Evolutionary conservation across 1,140 invertebrate genomes (phyloP).

Genomic region (Drosophila tropicalis): DNA sequence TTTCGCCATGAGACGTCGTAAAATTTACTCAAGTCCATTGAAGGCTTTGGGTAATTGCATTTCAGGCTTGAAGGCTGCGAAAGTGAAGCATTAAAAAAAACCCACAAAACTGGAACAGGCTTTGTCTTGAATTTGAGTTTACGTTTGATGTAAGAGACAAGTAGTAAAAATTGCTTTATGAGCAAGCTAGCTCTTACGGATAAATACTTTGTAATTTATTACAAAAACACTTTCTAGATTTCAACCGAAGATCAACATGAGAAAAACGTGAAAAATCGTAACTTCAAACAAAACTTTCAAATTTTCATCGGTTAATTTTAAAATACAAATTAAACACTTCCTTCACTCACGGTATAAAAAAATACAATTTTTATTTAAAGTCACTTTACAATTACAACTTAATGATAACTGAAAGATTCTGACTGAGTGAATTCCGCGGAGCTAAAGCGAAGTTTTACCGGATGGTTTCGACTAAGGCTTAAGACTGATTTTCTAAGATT

Average conservation of each 20-base stretch:
- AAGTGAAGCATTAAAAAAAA: constrained; percentile 44
- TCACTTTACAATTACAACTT: too few species aligned
- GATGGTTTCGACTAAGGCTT: too few species aligned
- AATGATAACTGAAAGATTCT: too few species aligned
- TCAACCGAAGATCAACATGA: not conserved
- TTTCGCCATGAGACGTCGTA: constrained; percentile 43
- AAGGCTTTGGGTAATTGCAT: constrained; percentile 31
- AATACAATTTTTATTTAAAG: too few species aligned
- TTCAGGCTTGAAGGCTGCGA: constrained; percentile 21
- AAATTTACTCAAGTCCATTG: constrained; percentile 50
- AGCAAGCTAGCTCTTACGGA: not conserved
- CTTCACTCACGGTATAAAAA: too few species aligned
- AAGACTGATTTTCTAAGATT: too few species aligned
- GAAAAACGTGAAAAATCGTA: too few species aligned
- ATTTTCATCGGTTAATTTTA: too few species aligned
- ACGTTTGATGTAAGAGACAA: not conserved
- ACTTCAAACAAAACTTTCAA: too few species aligned
- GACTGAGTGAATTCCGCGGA: too few species aligned
- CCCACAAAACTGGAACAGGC: constrained; percentile 10
- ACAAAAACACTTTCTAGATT: not conserved
- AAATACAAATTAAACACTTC: too few species aligned
- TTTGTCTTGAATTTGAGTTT: not conserved
- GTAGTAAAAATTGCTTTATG: not conserved
- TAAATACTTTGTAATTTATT: not conserved
- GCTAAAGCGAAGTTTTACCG: too few species aligned